A percentile compares a stretch with the other conserved stretches of the same genome.
phyloP scores from a whole-genome alignment of 2,113 vertebrate genomes.

The Arizona elegans region DNA sequence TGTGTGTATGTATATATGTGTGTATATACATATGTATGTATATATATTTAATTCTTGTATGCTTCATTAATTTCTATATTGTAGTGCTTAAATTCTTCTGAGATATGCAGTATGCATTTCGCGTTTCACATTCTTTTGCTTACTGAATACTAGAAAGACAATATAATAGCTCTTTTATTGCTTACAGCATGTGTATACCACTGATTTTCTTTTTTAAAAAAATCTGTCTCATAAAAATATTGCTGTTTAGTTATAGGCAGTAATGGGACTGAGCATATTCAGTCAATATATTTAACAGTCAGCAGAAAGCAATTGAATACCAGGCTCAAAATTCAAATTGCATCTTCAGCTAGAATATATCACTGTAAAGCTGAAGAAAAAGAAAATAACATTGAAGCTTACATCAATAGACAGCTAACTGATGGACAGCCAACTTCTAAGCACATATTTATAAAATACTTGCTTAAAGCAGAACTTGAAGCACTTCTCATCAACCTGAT shows the following conservation, averaged over 20 bases:
- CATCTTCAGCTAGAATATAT: neutral
- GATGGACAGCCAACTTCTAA: neutral
- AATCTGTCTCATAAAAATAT: neutral
- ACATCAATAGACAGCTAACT: neutral
- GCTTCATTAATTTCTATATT: neutral
- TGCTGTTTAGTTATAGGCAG: slow-evolving; percentile 22
- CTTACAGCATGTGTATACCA: slow-evolving; percentile 4
- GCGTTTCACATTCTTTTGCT: neutral
- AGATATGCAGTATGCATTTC: neutral
- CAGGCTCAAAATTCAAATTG: neutral
- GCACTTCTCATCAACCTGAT: slow-evolving; percentile 8
- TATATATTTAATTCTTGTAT: neutral
- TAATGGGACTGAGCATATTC: neutral
- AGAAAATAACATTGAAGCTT: neutral
- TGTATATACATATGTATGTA: no score
- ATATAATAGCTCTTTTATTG: neutral
- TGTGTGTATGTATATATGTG: no score
- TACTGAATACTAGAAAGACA: neutral
- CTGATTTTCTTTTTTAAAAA: slow-evolving; percentile 15
- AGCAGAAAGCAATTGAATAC: slow-evolving; percentile 1
- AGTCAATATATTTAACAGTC: slow-evolving; percentile 25
- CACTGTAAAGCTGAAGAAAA: neutral
- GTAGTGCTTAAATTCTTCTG: neutral
- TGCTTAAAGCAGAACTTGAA: neutral
- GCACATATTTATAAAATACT: neutral